Evolutionary conservation across 2,113 vertebrate species (phyloP), one percentile per base, ranked within the genome.

Genomic region (Aramus guarauna): DNA sequence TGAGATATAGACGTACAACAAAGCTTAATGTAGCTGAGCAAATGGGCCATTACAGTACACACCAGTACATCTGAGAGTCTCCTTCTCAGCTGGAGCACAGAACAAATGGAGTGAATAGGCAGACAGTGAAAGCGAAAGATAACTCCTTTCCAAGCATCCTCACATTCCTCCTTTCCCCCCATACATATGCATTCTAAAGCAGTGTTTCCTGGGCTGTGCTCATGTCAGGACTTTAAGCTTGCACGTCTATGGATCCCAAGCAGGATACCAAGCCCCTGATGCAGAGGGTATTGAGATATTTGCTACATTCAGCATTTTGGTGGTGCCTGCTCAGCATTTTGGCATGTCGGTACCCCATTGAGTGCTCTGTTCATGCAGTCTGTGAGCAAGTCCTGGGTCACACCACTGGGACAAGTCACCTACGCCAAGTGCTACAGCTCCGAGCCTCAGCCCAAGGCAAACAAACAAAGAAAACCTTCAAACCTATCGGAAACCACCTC

Each of bases 161-260:
- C 50, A 63, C 37, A 24, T 45, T 75, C n/a, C 27, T 66, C n/a
- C 24, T 67, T 48, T 78, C 8, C 23, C 23, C 19, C 16, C n/a
- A 24, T 9, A 59, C 6, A 22, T 0, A 3, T 6, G 29, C 32
- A 39, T 6, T 58, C 39, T 34, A 53, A 68, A 66, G 48, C 16
- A 60, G 30, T 10, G 4, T 56, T 86, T 73, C 45, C 36, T 52
- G 34, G 45, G 30, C 30, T 81, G 27, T 39, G 27, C 3, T 43
- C 15, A 16, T 7, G 9, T 14, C 55, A 64, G 9, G 19, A 36
- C 47, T 52, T 72, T 39, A 79, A 69, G 32, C 16, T 53, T 8
- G 3, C 6, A 2, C 5, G 2, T 47, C 43, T 53, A 15, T 32
- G 19, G 1, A 2, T 55, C 29, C 36, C 48, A 55, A 10, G 19